Conservation (phyloP, 2,797 vertebrate genomes). For the Phyllotis vaccarum region DNA sequence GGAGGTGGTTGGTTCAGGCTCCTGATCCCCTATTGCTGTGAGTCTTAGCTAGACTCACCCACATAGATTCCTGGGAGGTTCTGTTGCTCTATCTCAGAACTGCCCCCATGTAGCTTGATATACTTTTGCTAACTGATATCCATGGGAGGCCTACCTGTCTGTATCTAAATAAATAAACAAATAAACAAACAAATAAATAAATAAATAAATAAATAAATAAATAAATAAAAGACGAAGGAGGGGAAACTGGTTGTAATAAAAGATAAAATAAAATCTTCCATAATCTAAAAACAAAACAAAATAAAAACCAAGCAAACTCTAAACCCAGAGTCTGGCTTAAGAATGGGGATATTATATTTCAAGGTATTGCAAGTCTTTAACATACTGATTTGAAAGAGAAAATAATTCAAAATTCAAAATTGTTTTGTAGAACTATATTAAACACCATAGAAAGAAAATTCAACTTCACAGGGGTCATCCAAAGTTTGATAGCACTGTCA, state of each 20-base stretch:
- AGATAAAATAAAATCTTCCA: neutral
- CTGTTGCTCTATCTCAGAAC: neutral
- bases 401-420: slow-evolving; percentile 30
- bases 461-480: neutral
- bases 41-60: neutral
- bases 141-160: neutral
- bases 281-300: neutral
- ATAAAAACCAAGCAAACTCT: neutral
- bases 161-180: no score
- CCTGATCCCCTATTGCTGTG: neutral
- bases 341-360: slow-evolving; percentile 33
- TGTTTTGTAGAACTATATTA: neutral
- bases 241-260: neutral
- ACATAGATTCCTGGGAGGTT: neutral
- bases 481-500: slow-evolving; percentile 9
- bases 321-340: neutral
- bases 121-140: neutral
- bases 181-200: no score
- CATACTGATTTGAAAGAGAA: neutral
- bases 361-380: neutral
- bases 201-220: no score
- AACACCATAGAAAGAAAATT: neutral
- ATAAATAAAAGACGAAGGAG: neutral
- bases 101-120: neutral
- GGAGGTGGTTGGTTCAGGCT: neutral